These are phyloP conservation scores for Rousettus leschenaultii DNA, from an alignment of 2,113 vertebrate genomes.

Conservation along the genomic window DNA sequence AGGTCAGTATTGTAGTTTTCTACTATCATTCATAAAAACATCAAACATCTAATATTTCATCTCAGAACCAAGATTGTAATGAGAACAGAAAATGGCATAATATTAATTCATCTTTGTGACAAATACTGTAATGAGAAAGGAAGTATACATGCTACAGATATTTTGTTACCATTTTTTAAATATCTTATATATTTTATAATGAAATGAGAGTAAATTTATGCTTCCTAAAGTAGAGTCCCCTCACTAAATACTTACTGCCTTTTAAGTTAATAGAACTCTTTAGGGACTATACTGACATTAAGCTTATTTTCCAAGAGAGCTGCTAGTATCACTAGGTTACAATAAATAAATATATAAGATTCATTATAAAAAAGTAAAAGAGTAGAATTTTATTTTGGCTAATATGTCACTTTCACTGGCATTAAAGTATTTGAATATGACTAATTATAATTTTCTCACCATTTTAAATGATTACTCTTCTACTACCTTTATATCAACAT, in stretches of 20 bases:
- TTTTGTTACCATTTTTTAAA: conserved; percentile 72
- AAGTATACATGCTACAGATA: conserved; percentile 78
- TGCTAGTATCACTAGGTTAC: neutral
- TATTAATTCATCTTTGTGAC: conserved; percentile 85
- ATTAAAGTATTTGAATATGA: neutral
- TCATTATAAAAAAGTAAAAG: conserved; percentile 14
- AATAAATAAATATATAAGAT: conserved; percentile 45
- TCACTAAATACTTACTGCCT: conserved; percentile 46
- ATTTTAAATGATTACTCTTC: neutral
- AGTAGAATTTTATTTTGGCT: conserved; percentile 32
- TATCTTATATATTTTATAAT: conserved; percentile 68
- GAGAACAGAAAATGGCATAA: conserved; percentile 85
- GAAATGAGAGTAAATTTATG: conserved; percentile 66
- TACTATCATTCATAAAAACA: conserved; percentile 85
- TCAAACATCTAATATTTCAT: conserved; percentile 87
- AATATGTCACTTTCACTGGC: conserved; percentile 17
- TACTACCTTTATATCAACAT: neutral
- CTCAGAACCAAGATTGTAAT: conserved; percentile 83
- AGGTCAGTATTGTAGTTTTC: conserved; percentile 83
- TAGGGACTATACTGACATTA: conserved; percentile 7
- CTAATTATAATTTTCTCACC: conserved; percentile 22
- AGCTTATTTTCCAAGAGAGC: neutral
- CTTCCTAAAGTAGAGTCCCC: conserved; percentile 29
- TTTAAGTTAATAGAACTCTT: conserved; percentile 47
- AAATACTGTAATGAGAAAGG: conserved; percentile 82